Base-by-base conservation (phyloP, 2,888 invertebrate species). In the Cerceris ruficornis region DNA sequence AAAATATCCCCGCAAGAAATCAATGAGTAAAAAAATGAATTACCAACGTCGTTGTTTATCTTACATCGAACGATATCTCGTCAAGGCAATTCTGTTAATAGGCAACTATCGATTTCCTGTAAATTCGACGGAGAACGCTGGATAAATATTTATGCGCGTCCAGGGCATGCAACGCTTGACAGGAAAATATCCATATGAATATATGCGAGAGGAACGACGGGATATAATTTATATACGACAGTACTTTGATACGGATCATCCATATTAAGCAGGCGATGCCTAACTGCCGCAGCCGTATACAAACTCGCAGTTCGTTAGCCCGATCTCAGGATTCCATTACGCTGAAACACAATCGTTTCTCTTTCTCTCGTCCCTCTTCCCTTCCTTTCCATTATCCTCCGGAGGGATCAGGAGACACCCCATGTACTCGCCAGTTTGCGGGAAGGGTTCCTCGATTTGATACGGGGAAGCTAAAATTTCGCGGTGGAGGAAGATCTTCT, bases 391-490 rank as follows among this genome's bases (percentile, higher is more conserved):
- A 28, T 28, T 11, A 11, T n/a, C 11, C 50, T n/a, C 13, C n/a
- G 46, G 46, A 50, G 50, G n/a, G n/a, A 50, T n/a, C 6, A 50
- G 46, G 11, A 11, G 8, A 46, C 8, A 11, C 11, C 39, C 15
- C 11, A 52, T 50, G 46, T 15, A 8, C 15, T 41, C 11, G 28
- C 43, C 7, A 74, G 68, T 77, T 77, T 65, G 61, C 60, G 65
- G 42, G 64, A 76, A 64, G 77, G 85, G 82, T 79, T 86, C 74
- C 60, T 72, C 80, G n/a, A 50, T 50, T 50, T 11, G n/a, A 50
- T 28, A 28, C 28, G 28, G 28, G 28, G 28, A 2, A 28, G 28
- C 28, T 28, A 28, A 28, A 28, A 28, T 28, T 28, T 28, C 28
- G 28, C 4, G 28, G 28, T 28, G 28, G 28, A 1, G 28, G 28